Evolutionary conservation across 2,797 vertebrate species (phyloP).

Genomic region (Pachyuromys duprasi): DNA sequence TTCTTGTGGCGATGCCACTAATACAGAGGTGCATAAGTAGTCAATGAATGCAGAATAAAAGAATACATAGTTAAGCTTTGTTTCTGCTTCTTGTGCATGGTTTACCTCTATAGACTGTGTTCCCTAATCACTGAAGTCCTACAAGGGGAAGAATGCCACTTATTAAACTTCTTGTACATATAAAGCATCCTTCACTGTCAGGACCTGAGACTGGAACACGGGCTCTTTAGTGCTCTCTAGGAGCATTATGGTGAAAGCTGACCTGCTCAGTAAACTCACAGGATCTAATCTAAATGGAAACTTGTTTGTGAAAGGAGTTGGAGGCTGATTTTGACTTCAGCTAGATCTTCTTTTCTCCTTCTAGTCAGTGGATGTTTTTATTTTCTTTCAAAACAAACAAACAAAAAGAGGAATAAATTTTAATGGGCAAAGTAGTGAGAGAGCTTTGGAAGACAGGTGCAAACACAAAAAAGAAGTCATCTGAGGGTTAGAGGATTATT

Average conservation of each 20-base stretch:
- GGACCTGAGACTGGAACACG: not conserved
- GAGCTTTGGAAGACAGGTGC: not conserved
- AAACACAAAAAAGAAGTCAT: not conserved
- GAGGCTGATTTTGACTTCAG: not conserved
- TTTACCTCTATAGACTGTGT: not conserved
- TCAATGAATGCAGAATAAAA: not conserved
- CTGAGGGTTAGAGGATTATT: not conserved
- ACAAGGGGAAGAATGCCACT: not conserved
- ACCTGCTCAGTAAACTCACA: fast-evolving
- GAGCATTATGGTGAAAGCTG: not conserved
- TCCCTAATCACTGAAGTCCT: not conserved
- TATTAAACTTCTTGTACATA: not conserved
- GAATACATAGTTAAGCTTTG: not conserved
- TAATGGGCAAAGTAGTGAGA: not conserved
- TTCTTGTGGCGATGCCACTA: not conserved
- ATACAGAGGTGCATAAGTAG: too few relatives aligned
- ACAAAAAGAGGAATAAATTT: not conserved
- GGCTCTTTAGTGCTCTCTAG: not conserved
- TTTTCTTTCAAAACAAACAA: not conserved
- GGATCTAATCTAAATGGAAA: too few relatives aligned
- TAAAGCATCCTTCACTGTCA: not conserved
- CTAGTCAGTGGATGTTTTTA: not conserved
- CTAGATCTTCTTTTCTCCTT: not conserved
- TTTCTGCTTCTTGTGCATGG: not conserved
- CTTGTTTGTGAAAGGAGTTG: not conserved